Base-by-base conservation (phyloP, 2,113 vertebrate species). In the Eretmochelys imbricata region DNA sequence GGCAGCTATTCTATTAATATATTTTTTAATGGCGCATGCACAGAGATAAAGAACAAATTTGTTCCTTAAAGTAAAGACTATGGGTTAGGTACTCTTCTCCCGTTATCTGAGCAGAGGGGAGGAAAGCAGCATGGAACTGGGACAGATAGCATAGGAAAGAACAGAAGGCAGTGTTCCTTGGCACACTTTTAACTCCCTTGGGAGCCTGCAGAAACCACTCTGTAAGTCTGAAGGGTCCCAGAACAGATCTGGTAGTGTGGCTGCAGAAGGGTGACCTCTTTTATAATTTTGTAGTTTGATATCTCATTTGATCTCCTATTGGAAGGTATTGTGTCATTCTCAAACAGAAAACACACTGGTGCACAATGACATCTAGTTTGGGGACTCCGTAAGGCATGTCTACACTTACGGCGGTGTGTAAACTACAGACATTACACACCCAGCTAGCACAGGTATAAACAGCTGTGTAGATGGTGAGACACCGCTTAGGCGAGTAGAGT, bases 151-250 rank as follows among this genome's bases (percentile, higher is more conserved):
- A 80, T 81, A 54, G n/a, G 87, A 42, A 55, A 51, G 0, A 0
- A 3, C 0, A 10, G 0, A 0, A 2, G 85, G 93, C 51, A 62
- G 48, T 1, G 0, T 5, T 31, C 48, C 51, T 75, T 38, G 24
- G 76, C 72, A 35, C 6, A 2, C 1, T 2, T 51, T 86, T 7
- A 0, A 62, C 42, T 2, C 78, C 7, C 50, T 29, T 10, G 12
- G 8, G 13, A 25, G 4, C 46, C 38, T 62, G 5, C 57, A 84
- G 20, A 84, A 84, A 8, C 55, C 49, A 8, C 48, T 6, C 8
- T 65, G 82, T 22, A 62, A 0, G 22, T 1, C 35, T 42, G 48
- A 25, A 89, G 4, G 81, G 75, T 48, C 0, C 17, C 20, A 90
- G 88, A 31, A 84, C 25, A 79, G 72, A 85, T 17, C 7, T 0